These are phyloP conservation scores for Leptopilina myrica DNA, from an alignment of 2,888 invertebrate genomes.

Conservation along the genomic window DNA sequence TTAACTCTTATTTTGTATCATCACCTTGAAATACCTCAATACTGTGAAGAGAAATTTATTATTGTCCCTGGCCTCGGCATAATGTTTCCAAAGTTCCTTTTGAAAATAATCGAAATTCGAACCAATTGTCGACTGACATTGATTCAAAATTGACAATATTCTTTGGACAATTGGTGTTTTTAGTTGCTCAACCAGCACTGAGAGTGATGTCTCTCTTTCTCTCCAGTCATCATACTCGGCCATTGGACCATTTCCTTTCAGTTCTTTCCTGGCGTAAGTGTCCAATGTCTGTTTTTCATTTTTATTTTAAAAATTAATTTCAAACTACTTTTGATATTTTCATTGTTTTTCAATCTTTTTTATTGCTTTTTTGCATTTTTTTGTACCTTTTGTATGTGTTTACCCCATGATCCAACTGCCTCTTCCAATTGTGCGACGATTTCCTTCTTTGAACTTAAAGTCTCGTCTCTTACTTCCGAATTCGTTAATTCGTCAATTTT, in stretches of 20 bases:
- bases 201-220: slow-evolving; percentile 86
- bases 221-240: slow-evolving; percentile 93
- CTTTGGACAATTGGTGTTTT: slow-evolving; percentile 84
- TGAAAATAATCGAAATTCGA: slow-evolving; percentile 81
- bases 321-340: neutral
- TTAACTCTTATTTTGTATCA: neutral
- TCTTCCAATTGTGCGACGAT: slow-evolving; percentile 81
- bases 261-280: slow-evolving; percentile 73
- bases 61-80: slow-evolving; percentile 87
- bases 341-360: neutral
- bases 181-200: slow-evolving; percentile 88
- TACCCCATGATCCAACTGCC: slow-evolving; percentile 82
- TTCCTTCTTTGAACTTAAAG: slow-evolving; percentile 77
- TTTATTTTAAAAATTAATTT: neutral
- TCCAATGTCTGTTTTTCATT: slow-evolving; percentile 61
- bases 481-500: slow-evolving; percentile 79
- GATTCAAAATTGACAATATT: slow-evolving; percentile 80
- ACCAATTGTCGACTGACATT: slow-evolving; percentile 79
- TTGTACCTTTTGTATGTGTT: slow-evolving; percentile 80
- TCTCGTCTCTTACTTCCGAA: slow-evolving; percentile 72
- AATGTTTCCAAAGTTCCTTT: slow-evolving; percentile 82
- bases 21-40: slow-evolving; percentile 84
- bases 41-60: slow-evolving; percentile 87
- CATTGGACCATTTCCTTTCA: slow-evolving; percentile 87
- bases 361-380: neutral